Percentiles rank a stretch among this genome's conserved stretches.
phyloP scores from a whole-genome alignment of 2,797 vertebrate genomes.

The Anomalospiza imberbis region DNA sequence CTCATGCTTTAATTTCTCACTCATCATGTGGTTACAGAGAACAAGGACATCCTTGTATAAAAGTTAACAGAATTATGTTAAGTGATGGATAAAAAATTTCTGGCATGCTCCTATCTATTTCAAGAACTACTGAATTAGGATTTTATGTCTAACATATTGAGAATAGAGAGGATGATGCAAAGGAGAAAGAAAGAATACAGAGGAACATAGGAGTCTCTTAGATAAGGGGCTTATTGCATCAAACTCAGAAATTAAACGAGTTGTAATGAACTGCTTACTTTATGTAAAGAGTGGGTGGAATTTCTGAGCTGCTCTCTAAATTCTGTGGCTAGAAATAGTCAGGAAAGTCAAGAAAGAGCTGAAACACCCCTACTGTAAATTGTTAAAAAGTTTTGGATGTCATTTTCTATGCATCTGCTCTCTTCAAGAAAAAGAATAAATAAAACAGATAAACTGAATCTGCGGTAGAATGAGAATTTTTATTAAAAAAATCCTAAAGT shows the following conservation, averaged over 20 bases:
- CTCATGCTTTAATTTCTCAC: constrained; percentile 15
- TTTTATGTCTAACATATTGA: neutral
- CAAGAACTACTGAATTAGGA: neutral
- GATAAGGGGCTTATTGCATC: neutral
- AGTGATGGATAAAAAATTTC: neutral
- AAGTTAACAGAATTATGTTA: neutral
- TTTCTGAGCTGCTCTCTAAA: neutral
- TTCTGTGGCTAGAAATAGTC: neutral
- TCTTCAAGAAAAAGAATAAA: neutral
- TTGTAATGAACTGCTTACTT: neutral
- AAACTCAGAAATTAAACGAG: neutral
- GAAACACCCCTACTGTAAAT: neutral
- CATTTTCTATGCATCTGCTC: neutral
- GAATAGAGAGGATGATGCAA: neutral
- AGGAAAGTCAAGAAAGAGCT: neutral
- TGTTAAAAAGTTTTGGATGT: neutral
- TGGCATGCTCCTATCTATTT: neutral
- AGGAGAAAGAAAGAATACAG: neutral
- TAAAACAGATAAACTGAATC: neutral
- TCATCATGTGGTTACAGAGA: neutral
- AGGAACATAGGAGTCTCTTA: neutral
- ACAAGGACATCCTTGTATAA: neutral
- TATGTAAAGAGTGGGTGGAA: neutral
- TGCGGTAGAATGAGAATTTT: neutral
- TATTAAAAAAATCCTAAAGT: neutral